These are phyloP conservation scores for Speoplatyrhinus poulsoni DNA, from an alignment of 2,113 vertebrate species.

Conservation along the genomic window DNA sequence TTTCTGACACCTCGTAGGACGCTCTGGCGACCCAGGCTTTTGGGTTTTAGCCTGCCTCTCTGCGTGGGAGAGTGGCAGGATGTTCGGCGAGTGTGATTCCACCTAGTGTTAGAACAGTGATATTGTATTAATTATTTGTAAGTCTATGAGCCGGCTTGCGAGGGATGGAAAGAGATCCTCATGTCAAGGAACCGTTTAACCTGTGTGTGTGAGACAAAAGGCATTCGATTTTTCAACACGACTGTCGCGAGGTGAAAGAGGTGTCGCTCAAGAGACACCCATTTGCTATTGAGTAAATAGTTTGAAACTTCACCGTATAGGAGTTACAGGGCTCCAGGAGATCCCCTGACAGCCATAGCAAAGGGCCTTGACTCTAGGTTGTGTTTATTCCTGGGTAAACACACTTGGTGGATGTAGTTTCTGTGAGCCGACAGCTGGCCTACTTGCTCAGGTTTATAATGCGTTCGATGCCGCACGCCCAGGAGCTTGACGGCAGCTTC, in stretches of 20 bases:
- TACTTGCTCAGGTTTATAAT: slow-evolving; percentile 14
- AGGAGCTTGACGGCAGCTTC: too few relatives aligned
- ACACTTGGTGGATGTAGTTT: slow-evolving; percentile 44
- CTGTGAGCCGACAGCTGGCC: slow-evolving; percentile 54
- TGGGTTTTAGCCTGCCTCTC: too few relatives aligned
- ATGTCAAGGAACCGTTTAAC: too few relatives aligned
- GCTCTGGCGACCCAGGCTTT: too few relatives aligned
- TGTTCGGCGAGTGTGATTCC: too few relatives aligned
- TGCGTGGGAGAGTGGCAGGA: too few relatives aligned
- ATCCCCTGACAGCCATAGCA: slow-evolving; percentile 18
- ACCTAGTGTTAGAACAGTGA: too few relatives aligned
- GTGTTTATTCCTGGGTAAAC: slow-evolving; percentile 66
- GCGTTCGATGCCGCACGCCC: neutral
- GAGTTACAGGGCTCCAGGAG: slow-evolving; percentile 8
- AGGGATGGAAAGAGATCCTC: too few relatives aligned
- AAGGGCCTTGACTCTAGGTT: slow-evolving; percentile 28
- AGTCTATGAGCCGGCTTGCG: too few relatives aligned
- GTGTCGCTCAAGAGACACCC: slow-evolving; percentile 14
- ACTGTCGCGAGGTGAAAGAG: slow-evolving; percentile 8
- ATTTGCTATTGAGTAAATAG: slow-evolving; percentile 40
- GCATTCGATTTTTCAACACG: slow-evolving; percentile 24
- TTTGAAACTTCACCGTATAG: slow-evolving; percentile 36
- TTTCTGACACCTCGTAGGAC: too few relatives aligned
- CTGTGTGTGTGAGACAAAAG: neutral
- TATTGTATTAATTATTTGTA: too few relatives aligned